Percentiles rank a stretch among this genome's conserved stretches.
These are phyloP conservation scores for Nipponia nippon DNA, from an alignment of 2,113 vertebrate species.

Conservation along the genomic window DNA sequence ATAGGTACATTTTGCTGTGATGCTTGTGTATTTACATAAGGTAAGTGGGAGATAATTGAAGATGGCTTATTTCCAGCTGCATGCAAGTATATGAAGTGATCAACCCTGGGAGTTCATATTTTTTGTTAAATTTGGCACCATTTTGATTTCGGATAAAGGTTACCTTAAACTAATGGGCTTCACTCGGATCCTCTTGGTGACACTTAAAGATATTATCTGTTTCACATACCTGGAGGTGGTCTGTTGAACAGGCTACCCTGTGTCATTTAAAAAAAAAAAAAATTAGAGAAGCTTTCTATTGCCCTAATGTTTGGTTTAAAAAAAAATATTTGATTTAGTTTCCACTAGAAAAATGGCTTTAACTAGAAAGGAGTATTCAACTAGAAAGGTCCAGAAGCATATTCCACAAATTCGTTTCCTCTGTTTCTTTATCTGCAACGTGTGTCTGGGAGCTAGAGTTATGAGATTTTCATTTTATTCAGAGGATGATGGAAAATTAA, in stretches of 20 bases:
- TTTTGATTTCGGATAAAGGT: background rate
- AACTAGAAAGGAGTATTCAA: background rate
- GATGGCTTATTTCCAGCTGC: background rate
- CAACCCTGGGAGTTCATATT: no score
- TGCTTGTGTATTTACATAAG: background rate
- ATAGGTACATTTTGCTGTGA: no score
- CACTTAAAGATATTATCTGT: background rate
- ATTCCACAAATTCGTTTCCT: background rate
- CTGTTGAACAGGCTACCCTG: background rate
- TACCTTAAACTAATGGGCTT: background rate
- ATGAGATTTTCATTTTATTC: background rate
- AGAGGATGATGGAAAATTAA: background rate
- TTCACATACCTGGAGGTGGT: background rate
- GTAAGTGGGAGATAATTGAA: accelerated
- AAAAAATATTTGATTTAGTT: background rate
- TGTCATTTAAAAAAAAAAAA: background rate
- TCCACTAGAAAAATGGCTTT: background rate
- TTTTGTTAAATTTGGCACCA: background rate
- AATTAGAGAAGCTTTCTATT: background rate
- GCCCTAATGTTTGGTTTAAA: background rate
- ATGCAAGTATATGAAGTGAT: accelerated
- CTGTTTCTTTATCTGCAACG: background rate
- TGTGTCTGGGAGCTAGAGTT: background rate
- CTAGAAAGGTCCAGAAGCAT: background rate
- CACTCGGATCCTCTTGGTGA: background rate